A percentile compares a stretch with the other conserved stretches of the same genome.
Conservation (phyloP, 2,797 vertebrate genomes). For the Mastacembelus armatus region DNA sequence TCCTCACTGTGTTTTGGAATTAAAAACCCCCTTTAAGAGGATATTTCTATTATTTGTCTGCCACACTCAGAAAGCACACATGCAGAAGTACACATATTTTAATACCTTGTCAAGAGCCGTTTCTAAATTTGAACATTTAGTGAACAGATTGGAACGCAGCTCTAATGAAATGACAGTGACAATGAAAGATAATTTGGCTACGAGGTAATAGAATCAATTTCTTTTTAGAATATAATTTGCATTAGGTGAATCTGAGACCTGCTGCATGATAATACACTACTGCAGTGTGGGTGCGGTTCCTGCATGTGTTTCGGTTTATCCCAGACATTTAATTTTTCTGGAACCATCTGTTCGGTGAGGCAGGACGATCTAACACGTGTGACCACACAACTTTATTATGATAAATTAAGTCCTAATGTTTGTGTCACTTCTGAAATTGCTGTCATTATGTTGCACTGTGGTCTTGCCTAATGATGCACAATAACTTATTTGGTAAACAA, state of each 20-base stretch:
- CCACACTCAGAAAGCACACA: background rate
- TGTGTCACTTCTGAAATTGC: constrained; percentile 56
- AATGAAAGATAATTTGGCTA: constrained; percentile 3
- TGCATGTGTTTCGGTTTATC: constrained; percentile 9
- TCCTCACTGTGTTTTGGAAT: constrained; percentile 3
- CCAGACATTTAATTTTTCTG: background rate
- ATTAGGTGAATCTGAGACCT: constrained; percentile 10
- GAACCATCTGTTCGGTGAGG: constrained; percentile 41
- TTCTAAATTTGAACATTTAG: background rate
- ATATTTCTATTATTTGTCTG: background rate
- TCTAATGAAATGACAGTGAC: background rate
- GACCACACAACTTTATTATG: constrained; percentile 46
- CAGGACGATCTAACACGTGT: constrained; percentile 9
- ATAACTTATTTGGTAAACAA: constrained; percentile 48
- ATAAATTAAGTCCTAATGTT: constrained; percentile 65
- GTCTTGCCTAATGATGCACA: constrained; percentile 52
- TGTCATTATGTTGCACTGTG: constrained; percentile 54
- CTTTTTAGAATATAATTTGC: background rate
- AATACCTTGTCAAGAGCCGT: background rate
- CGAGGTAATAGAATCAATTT: background rate
- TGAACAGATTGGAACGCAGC: constrained; percentile 10
- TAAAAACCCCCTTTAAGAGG: background rate
- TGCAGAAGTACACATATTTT: background rate
- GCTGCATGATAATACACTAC: background rate
- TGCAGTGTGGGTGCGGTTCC: background rate